Base-by-base conservation (phyloP, 2,113 vertebrate genomes). In the Salvelinus sp. region DNA sequence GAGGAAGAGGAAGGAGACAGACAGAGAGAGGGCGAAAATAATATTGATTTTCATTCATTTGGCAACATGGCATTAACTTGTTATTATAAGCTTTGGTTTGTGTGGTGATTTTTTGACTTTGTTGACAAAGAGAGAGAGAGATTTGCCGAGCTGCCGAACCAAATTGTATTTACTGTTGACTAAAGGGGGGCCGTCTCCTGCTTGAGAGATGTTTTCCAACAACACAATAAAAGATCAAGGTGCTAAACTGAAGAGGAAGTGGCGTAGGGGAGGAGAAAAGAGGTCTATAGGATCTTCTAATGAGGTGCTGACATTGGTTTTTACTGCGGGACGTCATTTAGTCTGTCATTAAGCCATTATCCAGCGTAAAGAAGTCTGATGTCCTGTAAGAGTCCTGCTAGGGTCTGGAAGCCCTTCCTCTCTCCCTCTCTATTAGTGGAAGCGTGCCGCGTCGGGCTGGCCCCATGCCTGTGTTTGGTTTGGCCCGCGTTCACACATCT, bases 401-500 rank as follows among this genome's bases (percentile, higher is more conserved):
- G 77, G 85, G 86, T 90, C 86, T 77, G 80, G 79, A 85, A 85
- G 86, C 69, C 74, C 79, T 95, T 95, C 86, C 92, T 92, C 93
- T 93, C 38, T 38, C 38, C 7, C 38, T 44, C 94, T 95, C 93
- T 94, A 89, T 95, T 93, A 95, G 96, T 94, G 95, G 95, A 92
- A 96, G 95, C 89, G 94, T 92, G 95, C 94, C 89, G 94, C 91
- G 93, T 92, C 91, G 87, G 91, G 79, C 94, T 94, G 96, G 96
- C 94, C 93, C 88, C 91, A 77, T 91, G 95, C 94, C 95, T 92
- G 94, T 97, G 95, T 97, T 97, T 95, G 94, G 93, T 95, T 96
- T 97, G 96, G 96, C 95, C 93, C 91, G 88, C 75, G 85, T 92
- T 94, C 94, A 91, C 91, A 85, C 25, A 9, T 47, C 89, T 92